phyloP scores from a whole-genome alignment of 1,140 invertebrate species.

The Scaptodrosophila lebanonensis region DNA sequence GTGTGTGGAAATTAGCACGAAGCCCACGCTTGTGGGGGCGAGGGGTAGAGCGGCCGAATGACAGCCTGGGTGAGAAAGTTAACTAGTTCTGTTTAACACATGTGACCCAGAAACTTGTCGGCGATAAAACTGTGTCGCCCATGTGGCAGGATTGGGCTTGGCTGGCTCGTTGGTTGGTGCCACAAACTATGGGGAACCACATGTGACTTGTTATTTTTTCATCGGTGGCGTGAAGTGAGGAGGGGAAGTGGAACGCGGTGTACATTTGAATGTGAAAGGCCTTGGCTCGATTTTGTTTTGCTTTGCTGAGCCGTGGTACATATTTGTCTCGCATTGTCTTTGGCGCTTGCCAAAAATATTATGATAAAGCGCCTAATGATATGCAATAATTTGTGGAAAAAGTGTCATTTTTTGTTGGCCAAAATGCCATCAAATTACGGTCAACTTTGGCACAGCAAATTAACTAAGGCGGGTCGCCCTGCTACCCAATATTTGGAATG shows the following conservation, averaged over 20 bases:
- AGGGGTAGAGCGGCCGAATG: background rate
- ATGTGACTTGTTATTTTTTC: too few relatives aligned
- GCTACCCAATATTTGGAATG: too few relatives aligned
- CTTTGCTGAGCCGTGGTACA: constrained; percentile 5
- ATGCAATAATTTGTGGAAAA: constrained; percentile 24
- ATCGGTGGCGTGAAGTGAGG: too few relatives aligned
- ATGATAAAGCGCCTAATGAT: constrained; percentile 15
- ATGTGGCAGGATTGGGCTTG: too few relatives aligned
- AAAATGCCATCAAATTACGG: constrained; percentile 61
- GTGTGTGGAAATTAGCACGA: background rate
- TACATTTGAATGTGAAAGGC: too few relatives aligned
- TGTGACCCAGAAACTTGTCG: constrained; percentile 51
- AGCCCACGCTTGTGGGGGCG: background rate
- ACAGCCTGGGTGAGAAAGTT: constrained; percentile 43
- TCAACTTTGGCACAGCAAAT: constrained; percentile 32
- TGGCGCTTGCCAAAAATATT: constrained; percentile 1
- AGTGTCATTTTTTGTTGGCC: constrained; percentile 15
- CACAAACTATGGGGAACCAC: constrained; percentile 1
- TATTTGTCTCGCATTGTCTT: constrained; percentile 55
- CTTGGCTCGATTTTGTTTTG: too few relatives aligned
- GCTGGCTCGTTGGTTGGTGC: background rate
- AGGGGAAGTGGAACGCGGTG: too few relatives aligned
- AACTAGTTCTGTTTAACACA: constrained; percentile 49
- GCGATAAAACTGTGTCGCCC: too few relatives aligned
- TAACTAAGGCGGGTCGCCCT: too few relatives aligned